These are phyloP conservation scores for Hydrolagus colliei DNA, from an alignment of 2,797 vertebrate species.

Conservation along the genomic window DNA sequence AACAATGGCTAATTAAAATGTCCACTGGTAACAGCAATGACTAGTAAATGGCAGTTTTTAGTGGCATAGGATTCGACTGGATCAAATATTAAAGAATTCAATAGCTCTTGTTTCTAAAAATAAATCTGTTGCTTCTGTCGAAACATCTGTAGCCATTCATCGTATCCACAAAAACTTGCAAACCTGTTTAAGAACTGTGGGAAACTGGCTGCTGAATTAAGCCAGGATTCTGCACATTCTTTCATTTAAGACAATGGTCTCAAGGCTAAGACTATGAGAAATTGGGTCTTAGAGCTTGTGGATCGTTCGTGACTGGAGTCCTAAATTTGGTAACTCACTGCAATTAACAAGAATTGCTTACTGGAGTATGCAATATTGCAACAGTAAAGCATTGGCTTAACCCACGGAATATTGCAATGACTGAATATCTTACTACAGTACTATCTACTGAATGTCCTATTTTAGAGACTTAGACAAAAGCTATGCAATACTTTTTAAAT, in stretches of 20 bases:
- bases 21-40: slow-evolving; percentile 7
- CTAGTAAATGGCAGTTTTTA: neutral
- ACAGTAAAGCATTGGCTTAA: neutral
- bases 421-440: neutral
- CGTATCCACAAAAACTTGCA: neutral
- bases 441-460: neutral
- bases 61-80: neutral
- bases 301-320: neutral
- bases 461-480: neutral
- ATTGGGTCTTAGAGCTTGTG: neutral
- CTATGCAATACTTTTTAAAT: neutral
- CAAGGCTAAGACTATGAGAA: too few species aligned
- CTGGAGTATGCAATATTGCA: neutral
- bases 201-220: too few species aligned
- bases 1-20: neutral
- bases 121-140: neutral
- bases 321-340: neutral
- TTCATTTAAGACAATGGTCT: too few species aligned
- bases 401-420: neutral
- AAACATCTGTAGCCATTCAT: neutral
- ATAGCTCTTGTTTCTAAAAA: slow-evolving; percentile 13
- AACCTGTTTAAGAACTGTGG: too few species aligned
- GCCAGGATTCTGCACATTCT: too few species aligned
- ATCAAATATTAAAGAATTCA: neutral
- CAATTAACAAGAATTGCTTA: neutral